Evolutionary conservation across 2,888 invertebrate species (phyloP).

Genomic region (Xestia rhomboidea): DNA sequence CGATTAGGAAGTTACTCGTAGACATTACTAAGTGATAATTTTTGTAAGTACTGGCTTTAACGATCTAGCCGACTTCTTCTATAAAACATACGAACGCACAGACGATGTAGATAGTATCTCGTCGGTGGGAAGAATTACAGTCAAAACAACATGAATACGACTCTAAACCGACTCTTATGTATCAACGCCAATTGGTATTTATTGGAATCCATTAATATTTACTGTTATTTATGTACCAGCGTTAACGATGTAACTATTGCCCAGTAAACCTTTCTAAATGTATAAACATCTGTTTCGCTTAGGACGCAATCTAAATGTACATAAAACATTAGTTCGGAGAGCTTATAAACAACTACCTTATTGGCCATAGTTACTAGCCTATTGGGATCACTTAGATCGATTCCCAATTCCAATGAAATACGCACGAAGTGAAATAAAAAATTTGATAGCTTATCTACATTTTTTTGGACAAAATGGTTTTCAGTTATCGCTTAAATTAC

Average conservation of each 20-base stretch:
- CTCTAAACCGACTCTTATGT: background rate
- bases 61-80: background rate
- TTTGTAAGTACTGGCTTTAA: background rate
- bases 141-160: background rate
- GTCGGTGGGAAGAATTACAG: background rate
- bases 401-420: background rate
- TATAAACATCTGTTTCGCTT: constrained; percentile 48
- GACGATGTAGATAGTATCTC: no score
- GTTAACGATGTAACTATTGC: constrained; percentile 36
- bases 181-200: constrained; percentile 17
- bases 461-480: background rate
- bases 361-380: background rate
- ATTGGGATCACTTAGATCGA: background rate
- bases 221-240: constrained; percentile 26
- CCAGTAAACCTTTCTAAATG: constrained; percentile 56
- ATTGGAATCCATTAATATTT: constrained; percentile 33
- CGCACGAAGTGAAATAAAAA: background rate
- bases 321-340: constrained; percentile 35
- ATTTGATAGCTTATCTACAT: background rate
- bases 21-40: background rate
- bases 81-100: background rate
- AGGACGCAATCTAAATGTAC: constrained; percentile 45
- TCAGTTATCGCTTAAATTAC: background rate
- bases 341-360: constrained; percentile 10
- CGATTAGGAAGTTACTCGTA: constrained; percentile 12